phyloP scores from a whole-genome alignment of 1,140 invertebrate genomes.

The Drosophila subpulchrella region DNA sequence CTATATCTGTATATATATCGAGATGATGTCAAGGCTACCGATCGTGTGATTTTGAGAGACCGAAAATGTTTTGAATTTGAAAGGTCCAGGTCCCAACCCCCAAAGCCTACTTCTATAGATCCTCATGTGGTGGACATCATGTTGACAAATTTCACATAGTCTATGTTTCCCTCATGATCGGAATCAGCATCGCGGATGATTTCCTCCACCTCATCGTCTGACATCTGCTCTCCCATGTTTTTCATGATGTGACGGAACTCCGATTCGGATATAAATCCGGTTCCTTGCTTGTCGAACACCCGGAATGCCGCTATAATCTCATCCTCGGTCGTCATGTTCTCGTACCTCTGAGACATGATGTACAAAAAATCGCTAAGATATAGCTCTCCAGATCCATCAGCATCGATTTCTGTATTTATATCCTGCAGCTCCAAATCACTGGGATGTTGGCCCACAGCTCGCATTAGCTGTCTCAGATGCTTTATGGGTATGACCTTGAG shows the following conservation, averaged over 20 bases:
- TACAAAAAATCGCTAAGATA: slow-evolving; percentile 57
- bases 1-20: not conserved
- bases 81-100: not conserved
- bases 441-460: slow-evolving; percentile 41
- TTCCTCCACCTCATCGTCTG: slow-evolving; percentile 55
- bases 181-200: slow-evolving; percentile 58
- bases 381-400: slow-evolving; percentile 40
- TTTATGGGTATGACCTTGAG: slow-evolving; percentile 40
- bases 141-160: slow-evolving; percentile 53
- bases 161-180: slow-evolving; percentile 58
- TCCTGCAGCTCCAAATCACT: slow-evolving; percentile 43
- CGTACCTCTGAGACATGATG: slow-evolving; percentile 53
- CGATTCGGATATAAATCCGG: slow-evolving; percentile 49
- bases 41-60: slow-evolving; percentile 11
- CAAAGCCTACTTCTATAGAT: slow-evolving; percentile 10
- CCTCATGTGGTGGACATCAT: slow-evolving; percentile 39
- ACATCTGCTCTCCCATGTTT: slow-evolving; percentile 48
- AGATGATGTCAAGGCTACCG: not conserved
- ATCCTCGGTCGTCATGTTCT: slow-evolving; percentile 50
- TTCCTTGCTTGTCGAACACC: slow-evolving; percentile 52
- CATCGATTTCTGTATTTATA: slow-evolving; percentile 48
- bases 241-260: slow-evolving; percentile 60
- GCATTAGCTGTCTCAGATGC: slow-evolving; percentile 31
- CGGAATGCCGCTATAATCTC: slow-evolving; percentile 60
- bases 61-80: slow-evolving; percentile 6